Evolutionary conservation across 2,113 vertebrate species (phyloP).

Genomic region (Alligator sinensis): DNA sequence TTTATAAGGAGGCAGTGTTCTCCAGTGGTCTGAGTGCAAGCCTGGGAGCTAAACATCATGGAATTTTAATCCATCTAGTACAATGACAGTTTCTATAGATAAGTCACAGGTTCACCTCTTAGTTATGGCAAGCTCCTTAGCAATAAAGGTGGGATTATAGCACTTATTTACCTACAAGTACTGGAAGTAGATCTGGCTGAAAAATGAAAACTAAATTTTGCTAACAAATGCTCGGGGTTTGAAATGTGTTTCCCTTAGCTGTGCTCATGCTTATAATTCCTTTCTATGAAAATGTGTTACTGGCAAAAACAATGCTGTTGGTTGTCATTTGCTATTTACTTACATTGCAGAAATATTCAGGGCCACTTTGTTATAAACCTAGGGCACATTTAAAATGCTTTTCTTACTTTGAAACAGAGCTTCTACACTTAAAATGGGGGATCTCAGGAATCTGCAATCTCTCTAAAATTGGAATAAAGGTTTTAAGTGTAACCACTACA

Average conservation of each 20-base stretch:
- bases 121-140: background rate
- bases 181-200: background rate
- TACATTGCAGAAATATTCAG: background rate
- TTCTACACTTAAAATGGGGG: background rate
- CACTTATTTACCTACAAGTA: slow-evolving; percentile 11
- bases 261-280: background rate
- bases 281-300: slow-evolving; percentile 7
- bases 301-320: background rate
- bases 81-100: background rate
- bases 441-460: background rate
- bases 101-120: background rate
- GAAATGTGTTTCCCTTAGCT: slow-evolving; percentile 13
- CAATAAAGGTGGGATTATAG: background rate
- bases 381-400: background rate
- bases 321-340: background rate
- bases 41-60: accelerated
- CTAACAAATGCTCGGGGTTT: slow-evolving; percentile 9
- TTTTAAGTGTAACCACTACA: background rate
- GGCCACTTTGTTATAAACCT: background rate
- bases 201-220: slow-evolving; percentile 1
- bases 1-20: background rate
- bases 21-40: background rate
- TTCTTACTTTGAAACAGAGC: background rate
- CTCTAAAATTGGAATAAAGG: background rate
- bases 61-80: background rate